phyloP scores from a whole-genome alignment of 2,888 invertebrate species.

The Apoderus coryli region DNA sequence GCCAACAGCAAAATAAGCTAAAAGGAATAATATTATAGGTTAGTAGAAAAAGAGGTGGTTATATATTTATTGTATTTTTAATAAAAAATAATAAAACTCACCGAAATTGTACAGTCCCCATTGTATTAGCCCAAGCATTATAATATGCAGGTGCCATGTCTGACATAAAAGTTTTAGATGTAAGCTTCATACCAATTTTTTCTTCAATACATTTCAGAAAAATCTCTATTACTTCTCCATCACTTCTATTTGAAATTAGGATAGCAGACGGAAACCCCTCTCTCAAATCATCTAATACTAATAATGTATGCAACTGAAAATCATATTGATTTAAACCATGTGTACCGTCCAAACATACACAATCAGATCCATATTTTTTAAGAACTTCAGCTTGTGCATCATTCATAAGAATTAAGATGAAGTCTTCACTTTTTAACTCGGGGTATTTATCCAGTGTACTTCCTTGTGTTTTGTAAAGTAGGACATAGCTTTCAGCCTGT shows the following conservation, averaged over 20 bases:
- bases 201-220: conserved; percentile 4
- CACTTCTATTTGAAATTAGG: conserved; percentile 8
- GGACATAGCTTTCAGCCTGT: conserved; percentile 9
- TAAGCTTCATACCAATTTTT: conserved; percentile 1
- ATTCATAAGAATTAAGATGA: conserved; percentile 21
- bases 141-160: conserved; percentile 2
- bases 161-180: too few species aligned
- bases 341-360: conserved; percentile 12
- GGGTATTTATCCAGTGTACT: conserved; percentile 10
- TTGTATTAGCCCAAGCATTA: not conserved
- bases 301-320: conserved; percentile 15
- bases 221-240: conserved; percentile 5
- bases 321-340: conserved; percentile 12
- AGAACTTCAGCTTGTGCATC: conserved; percentile 17
- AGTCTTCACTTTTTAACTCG: conserved; percentile 18
- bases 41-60: too few species aligned
- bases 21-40: too few species aligned
- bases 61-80: too few species aligned
- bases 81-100: too few species aligned
- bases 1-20: too few species aligned
- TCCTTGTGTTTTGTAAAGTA: conserved; percentile 16
- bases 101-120: conserved; percentile 3
- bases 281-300: conserved; percentile 14
- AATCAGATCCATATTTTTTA: conserved; percentile 16
- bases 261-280: conserved; percentile 11